Evolutionary conservation across 2,888 invertebrate genomes (phyloP), one percentile per base, ranked within the genome.

Genomic region (Eupithecia insigniata): DNA sequence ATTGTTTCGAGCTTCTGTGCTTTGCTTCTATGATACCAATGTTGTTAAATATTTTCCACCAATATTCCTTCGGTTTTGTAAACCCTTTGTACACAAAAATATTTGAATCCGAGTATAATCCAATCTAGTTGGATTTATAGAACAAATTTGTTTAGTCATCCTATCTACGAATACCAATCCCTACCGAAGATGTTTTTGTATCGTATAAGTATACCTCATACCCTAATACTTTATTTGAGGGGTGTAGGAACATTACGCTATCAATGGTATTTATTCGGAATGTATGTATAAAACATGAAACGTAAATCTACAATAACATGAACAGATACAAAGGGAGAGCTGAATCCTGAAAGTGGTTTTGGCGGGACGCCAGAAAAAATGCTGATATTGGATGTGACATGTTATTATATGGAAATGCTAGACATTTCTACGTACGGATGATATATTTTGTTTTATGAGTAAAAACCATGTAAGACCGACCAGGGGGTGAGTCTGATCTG

Each of bases 321-420:
- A 60, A 72, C 69, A 60, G 70, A 69, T 71, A 75, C 61, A 69
- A 69, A 65, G 12, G 67, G 26, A 60, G 68, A 39, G 62, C 62
- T 26, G 61, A 61, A 66, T 69, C 62, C 62, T 64, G 71, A 69
- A 71, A 71, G 68, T 58, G 26, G 32, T 73, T 72, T 76, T 76
- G 78, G 76, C 75, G 28, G 51, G 39, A 61, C 14, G 75, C 78
- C 78, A 78, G 68, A 75, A 73, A 71, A 67, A 74, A 76, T 72
- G 70, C 73, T 66, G 72, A 75, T 70, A 73, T 74, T 72, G 69
- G 70, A 66, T 66, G 28, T 28, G n/a, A 43, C 26, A n/a, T 69
- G 39, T 36, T 39, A 39, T 16, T 72, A 67, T 66, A 66, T 66
- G 26, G n/a, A 30, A 12, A 39, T 8, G 5, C 8, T 12, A 1